Base-by-base conservation (phyloP, 30 jellyfish, hydroid and myxozoan genomes). In the Turritopsis dohrnii region DNA sequence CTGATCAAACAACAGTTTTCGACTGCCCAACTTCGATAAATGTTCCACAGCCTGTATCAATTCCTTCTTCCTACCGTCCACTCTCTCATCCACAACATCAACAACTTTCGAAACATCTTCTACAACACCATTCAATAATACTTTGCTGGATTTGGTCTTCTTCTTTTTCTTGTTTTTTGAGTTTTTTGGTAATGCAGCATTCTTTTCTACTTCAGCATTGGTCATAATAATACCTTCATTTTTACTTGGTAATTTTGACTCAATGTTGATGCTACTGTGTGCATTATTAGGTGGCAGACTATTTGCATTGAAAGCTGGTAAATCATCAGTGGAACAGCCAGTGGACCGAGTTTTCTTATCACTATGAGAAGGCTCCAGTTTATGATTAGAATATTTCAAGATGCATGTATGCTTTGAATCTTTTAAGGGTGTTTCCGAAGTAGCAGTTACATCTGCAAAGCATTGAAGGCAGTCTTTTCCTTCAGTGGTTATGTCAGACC, bases 1-100 rank as follows among this genome's bases (percentile, higher is more conserved):
- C 28, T 69, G 31, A 69, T 69, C 77, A 69, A n/a, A 69, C 77
- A 69, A 69, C 22, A 69, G 28, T 69, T 69, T 69, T 1, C 77
- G 31, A 69, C 7, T 21, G 19, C 19, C 30, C 30, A 69, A 69
- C 31, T 69, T 69, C 8, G 77, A 69, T 27, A 69, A 69, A n/a
- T 69, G 17, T n/a, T 27, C 30, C 4, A 69, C 22, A 7, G 30
- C 77, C 9, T 69, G 28, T 23, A 27, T 27, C 30, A 69, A n/a
- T 27, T 69, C 77, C 13, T 5, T 41, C 60, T 41, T 41, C 60
- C 13, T 41, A 5, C 60, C 60, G 13, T 41, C 60, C 60, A 41
- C 60, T 41, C 5, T 3, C 60, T 41, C 60, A 41, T 41, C 60
- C 60, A 41, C 60, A 3, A 3, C 60, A 41, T 41, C 60, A 41